Evolutionary conservation across 2,888 invertebrate genomes (phyloP).

Genomic region (Scelioninae gen. 2): DNA sequence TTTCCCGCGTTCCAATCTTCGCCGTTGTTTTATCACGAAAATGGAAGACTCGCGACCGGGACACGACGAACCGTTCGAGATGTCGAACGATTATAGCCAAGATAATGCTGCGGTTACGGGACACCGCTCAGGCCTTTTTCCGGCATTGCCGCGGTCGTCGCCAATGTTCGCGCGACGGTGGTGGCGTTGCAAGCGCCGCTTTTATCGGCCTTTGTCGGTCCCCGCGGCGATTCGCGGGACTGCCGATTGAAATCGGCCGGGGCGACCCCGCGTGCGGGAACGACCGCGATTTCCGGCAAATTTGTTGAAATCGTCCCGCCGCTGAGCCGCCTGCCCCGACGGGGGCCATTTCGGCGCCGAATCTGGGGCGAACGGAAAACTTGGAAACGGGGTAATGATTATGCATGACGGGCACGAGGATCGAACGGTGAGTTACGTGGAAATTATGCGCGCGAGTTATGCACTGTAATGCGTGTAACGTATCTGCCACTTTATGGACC

Average conservation of each 20-base stretch:
- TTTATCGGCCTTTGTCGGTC: conserved; percentile 66
- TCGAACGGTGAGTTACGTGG: too few species aligned
- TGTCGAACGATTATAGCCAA: conserved; percentile 67
- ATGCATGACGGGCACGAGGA: too few species aligned
- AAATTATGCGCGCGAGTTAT: too few species aligned
- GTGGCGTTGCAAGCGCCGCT: conserved; percentile 62
- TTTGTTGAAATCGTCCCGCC: conserved; percentile 72
- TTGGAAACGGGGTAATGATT: too few species aligned
- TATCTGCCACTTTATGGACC: too few species aligned
- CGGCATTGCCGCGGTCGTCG: conserved; percentile 69
- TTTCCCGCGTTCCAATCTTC: conserved; percentile 27
- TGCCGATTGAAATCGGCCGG: conserved; percentile 75
- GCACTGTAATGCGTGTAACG: too few species aligned
- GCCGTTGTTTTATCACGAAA: conserved; percentile 28
- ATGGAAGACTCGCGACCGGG: conserved; percentile 43
- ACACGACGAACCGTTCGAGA: conserved; percentile 53
- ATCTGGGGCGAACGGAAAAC: too few species aligned
- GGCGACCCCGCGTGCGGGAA: conserved; percentile 63
- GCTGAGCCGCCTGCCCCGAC: conserved; percentile 40
- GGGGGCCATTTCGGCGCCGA: conserved; percentile 1
- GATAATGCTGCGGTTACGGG: conserved; percentile 67
- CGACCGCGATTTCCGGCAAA: conserved; percentile 72
- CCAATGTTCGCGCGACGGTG: conserved; percentile 74
- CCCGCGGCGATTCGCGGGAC: conserved; percentile 75
- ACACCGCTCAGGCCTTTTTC: conserved; percentile 70